Evolutionary conservation across 2,113 vertebrate genomes (phyloP), one percentile per base, ranked within the genome.

Genomic region (Malurus elegans): DNA sequence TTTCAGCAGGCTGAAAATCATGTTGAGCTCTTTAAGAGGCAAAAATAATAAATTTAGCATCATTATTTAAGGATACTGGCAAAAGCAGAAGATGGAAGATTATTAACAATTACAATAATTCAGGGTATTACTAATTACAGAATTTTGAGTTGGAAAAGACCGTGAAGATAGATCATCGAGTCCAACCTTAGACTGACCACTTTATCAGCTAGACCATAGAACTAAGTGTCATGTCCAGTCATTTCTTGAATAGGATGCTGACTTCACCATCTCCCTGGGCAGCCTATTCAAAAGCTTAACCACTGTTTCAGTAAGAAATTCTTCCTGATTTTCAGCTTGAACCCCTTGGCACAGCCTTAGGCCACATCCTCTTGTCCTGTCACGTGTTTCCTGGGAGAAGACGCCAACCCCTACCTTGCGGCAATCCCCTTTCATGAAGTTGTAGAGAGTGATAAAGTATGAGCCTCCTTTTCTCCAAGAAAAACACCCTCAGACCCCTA

Each of bases 401-500:
- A 45, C 28, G 7, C 7, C 4, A 12, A 66, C 2, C 1, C 13
- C 7, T 10, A 44, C 5, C 45, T 53, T 7, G 24, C 13, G 8
- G 2, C 29, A 80, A 24, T 6, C 14, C 32, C 18, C 21, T 57
- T 57, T 13, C 32, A 36, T 12, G 12, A 23, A 36, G 3, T 2
- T 50, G 18, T 16, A 13, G 18, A 11, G 14, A 24, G 13, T 9
- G 12, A 17, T 32, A 50, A 28, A 1, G 8, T n/a, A 40, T 9
- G 16, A 71, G 16, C 9, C 14, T 58, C 5, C 10, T 66, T 51
- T 58, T 20, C 10, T 66, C 32, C 16, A 29, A 8, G 17, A 1
- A 20, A 45, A 53, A 45, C 10, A 38, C 2, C 16, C 11, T 6
- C 13, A 38, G 4, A 19, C 24, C 32, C 26, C 18, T 58, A 51